Evolutionary conservation across 2,797 vertebrate genomes (phyloP), one percentile per base, ranked within the genome.

Genomic region (Falco columbarius): DNA sequence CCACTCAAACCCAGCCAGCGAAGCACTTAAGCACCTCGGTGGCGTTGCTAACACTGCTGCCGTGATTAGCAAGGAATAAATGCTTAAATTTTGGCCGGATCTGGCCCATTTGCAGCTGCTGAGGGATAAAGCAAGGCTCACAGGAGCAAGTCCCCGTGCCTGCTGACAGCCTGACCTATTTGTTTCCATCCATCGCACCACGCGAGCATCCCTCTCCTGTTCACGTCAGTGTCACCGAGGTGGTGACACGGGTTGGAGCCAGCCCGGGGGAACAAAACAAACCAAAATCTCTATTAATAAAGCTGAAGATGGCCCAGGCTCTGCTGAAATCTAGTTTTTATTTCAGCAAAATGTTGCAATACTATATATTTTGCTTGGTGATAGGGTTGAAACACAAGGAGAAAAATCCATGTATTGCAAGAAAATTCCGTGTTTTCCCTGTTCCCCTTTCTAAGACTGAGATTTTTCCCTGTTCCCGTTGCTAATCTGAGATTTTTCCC

Each of bases 281-380:
- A 44, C 20, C 27, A 12, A 66, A 27, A 20, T 47, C n/a, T n/a
- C 46, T 49, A 12, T 62, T 76, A 81, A 88, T 80, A 81, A 84
- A 85, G 47, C 66, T 47, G 55, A 72, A 36, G 24, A 10, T 27
- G 52, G 46, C n/a, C 8, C 0, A 3, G 13, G 24, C 5, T 61
- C 56, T 54, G 61, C 47, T 8, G 38, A 72, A 62, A n/a, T 3
- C 36, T 34, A 13, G 26, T 7, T 23, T 72, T 89, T 10, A 34
- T 73, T 51, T 13, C 52, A 16, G 47, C 11, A 8, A 65, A 76
- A 54, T 0, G 0, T 3, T 2, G 21, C 30, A 6, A 21, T 6
- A 8, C 0, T 11, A 14, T 11, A 3, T 5, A 2, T 32, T 34
- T 20, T 1, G 10, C 23, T 56, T 34, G 7, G 51, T 9, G 1